phyloP scores from a whole-genome alignment of 2,113 vertebrate species.

The Corvus hawaiiensis region DNA sequence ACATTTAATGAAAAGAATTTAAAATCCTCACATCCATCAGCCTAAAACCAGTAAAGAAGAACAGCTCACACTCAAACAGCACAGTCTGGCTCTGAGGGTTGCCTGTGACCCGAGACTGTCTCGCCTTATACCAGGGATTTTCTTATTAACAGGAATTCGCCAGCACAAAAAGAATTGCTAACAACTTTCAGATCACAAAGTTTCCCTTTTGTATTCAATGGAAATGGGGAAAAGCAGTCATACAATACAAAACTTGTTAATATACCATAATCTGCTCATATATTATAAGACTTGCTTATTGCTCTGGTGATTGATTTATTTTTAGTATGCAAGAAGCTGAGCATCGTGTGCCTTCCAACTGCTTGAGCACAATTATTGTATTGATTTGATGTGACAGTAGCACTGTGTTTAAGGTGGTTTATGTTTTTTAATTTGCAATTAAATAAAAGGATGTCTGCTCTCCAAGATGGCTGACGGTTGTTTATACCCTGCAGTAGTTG shows the following conservation, averaged over 20 bases:
- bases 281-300: not conserved
- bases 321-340: slow-evolving; percentile 48
- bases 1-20: not conserved
- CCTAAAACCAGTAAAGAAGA: not conserved
- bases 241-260: slow-evolving; percentile 16
- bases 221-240: not conserved
- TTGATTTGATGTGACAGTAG: slow-evolving; percentile 70
- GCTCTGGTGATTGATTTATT: slow-evolving; percentile 31
- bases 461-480: slow-evolving; percentile 59
- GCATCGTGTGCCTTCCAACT: slow-evolving; percentile 6
- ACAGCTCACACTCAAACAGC: not conserved
- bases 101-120: not conserved
- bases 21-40: not conserved
- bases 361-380: slow-evolving; percentile 64
- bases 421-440: slow-evolving; percentile 78
- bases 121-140: not conserved
- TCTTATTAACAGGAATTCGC: not conserved
- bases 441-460: slow-evolving; percentile 65
- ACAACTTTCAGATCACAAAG: slow-evolving; percentile 1
- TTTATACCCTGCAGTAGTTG: slow-evolving; percentile 50
- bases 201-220: not conserved
- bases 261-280: not conserved
- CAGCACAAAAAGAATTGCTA: slow-evolving; percentile 11
- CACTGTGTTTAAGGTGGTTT: slow-evolving; percentile 65
- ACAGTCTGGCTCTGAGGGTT: not conserved